phyloP scores from a whole-genome alignment of 2,113 vertebrate genomes.

The Australoheros scitulus region DNA sequence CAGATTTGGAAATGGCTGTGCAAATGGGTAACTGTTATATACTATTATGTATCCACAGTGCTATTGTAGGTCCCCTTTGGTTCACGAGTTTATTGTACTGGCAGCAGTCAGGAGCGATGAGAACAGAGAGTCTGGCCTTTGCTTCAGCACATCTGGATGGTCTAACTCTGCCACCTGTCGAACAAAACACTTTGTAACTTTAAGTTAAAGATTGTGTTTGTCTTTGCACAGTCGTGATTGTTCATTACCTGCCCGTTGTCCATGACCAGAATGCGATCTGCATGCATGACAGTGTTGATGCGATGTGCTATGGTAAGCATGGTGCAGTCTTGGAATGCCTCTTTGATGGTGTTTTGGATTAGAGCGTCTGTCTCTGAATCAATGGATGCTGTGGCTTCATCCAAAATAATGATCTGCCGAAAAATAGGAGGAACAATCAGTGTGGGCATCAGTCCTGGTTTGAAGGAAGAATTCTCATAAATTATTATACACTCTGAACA shows the following conservation, averaged over 20 bases:
- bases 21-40: not conserved
- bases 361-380: conserved; percentile 84
- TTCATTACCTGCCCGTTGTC: conserved; percentile 82
- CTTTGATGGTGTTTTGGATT: conserved; percentile 84
- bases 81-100: conserved; percentile 72
- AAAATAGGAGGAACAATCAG: not conserved
- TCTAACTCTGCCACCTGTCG: conserved; percentile 82
- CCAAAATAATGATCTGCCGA: conserved; percentile 84
- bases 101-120: conserved; percentile 78
- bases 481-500: not conserved
- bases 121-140: conserved; percentile 82
- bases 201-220: not conserved
- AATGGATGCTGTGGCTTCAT: conserved; percentile 89
- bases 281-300: conserved; percentile 83
- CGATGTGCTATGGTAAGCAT: conserved; percentile 86
- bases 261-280: conserved; percentile 85
- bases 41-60: not conserved
- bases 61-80: not conserved
- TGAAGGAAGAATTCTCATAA: not conserved
- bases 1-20: not conserved
- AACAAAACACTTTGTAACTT: not conserved
- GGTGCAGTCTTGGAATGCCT: conserved; percentile 82
- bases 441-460: not conserved
- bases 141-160: conserved; percentile 79
- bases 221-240: not conserved